phyloP scores from a whole-genome alignment of 2,797 vertebrate genomes.

The Cephalopachus bancanus region DNA sequence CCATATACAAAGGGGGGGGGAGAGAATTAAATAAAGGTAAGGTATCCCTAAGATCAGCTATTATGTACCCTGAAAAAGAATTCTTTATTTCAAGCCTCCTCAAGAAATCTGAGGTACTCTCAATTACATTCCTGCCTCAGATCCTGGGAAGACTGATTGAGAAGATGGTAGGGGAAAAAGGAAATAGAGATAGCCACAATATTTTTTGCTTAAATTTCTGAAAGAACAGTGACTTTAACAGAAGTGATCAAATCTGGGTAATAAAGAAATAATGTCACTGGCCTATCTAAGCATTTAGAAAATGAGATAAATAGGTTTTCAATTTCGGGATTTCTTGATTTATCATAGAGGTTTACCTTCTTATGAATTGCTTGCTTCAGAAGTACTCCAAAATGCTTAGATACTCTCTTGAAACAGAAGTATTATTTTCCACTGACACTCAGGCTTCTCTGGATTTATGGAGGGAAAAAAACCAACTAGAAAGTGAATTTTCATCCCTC shows the following conservation, averaged over 20 bases:
- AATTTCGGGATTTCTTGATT: slow-evolving; percentile 6
- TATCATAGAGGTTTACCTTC: slow-evolving; percentile 33
- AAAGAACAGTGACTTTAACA: slow-evolving; percentile 46
- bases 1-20: neutral
- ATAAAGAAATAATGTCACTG: slow-evolving; percentile 60
- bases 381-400: neutral
- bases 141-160: slow-evolving; percentile 63
- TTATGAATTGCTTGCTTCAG: slow-evolving; percentile 16
- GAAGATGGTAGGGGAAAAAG: neutral
- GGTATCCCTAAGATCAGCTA: slow-evolving; percentile 51
- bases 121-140: slow-evolving; percentile 69
- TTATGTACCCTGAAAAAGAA: neutral
- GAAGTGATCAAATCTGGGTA: slow-evolving; percentile 14
- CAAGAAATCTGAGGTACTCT: slow-evolving; percentile 67
- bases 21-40: slow-evolving; percentile 44
- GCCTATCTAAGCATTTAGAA: slow-evolving; percentile 34
- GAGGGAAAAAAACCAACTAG: neutral
- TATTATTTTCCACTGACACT: slow-evolving; percentile 3
- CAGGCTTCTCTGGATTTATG: neutral
- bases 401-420: slow-evolving; percentile 30
- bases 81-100: neutral
- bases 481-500: neutral
- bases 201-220: slow-evolving; percentile 63
- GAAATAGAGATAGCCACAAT: neutral
- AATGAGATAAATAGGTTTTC: slow-evolving; percentile 54